Evolutionary conservation across 2,797 vertebrate species (phyloP).

Genomic region (Basileuterus tristriatus): DNA sequence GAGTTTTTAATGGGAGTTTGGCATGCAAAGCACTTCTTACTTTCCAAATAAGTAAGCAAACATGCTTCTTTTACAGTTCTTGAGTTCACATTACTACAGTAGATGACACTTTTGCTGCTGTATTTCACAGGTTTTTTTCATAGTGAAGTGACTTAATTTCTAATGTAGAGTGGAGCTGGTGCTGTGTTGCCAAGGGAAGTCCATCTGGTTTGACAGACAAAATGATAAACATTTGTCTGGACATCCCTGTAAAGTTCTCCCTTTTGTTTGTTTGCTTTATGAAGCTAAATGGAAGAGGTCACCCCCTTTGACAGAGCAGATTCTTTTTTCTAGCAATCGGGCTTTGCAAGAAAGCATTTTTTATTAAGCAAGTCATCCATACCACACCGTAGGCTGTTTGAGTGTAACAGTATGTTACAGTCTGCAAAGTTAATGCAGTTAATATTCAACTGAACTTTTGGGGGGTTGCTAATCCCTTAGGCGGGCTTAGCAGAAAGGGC

Average conservation of each 20-base stretch:
- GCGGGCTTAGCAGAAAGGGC: slow-evolving; percentile 87
- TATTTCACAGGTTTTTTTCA: background rate
- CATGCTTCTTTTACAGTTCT: background rate
- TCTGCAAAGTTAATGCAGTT: slow-evolving; percentile 76
- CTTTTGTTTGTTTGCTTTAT: background rate
- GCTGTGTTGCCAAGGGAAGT: background rate
- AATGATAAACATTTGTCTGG: background rate
- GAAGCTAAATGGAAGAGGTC: slow-evolving; percentile 15
- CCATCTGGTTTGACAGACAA: background rate
- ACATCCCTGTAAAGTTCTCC: background rate
- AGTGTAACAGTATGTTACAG: slow-evolving; percentile 65
- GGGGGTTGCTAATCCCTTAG: slow-evolving; percentile 86
- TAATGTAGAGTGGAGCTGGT: background rate
- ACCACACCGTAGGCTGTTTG: slow-evolving; percentile 67
- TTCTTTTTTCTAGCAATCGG: slow-evolving; percentile 24
- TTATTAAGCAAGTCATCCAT: slow-evolving; percentile 69
- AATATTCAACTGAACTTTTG: slow-evolving; percentile 81
- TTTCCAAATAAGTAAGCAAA: background rate
- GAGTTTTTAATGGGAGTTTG: background rate
- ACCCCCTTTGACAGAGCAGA: slow-evolving; percentile 15
- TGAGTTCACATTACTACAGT: background rate
- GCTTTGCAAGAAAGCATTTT: slow-evolving; percentile 61
- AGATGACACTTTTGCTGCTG: background rate
- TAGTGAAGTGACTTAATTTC: background rate
- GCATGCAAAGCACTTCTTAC: background rate